Evolutionary conservation across 2,888 invertebrate species (phyloP), one percentile per base, ranked within the genome.

Genomic region (Petrolisthes manimaculis): DNA sequence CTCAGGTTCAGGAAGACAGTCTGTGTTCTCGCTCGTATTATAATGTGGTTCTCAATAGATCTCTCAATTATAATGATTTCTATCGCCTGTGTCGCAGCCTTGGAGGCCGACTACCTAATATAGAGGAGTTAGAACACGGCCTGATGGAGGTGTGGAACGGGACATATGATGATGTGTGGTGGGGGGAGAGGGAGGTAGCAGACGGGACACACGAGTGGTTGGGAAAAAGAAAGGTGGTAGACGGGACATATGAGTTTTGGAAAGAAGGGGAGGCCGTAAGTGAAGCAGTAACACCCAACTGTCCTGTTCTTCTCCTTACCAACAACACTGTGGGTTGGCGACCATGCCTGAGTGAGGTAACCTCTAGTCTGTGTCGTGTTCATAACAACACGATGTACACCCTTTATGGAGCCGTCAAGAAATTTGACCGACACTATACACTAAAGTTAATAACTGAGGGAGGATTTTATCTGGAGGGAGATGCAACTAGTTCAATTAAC

Each of bases 311-410:
- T 37, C 53, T 82, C n/a, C 0, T 51, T 24, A 14, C 69, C 3
- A 51, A 37, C 5, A 37, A 37, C 14, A 51, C 51, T 0, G 3
- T 82, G 82, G 82, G 69, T 3, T 51, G 53, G 67, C 18, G 82
- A 14, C 51, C 82, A 14, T 82, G 82, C 53, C 69, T 69, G 18
- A 82, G 82, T 24, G 69, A 82, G 24, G n/a, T 82, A 53, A 53
- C 24, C 37, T 82, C 67, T 21, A 82, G 51, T 4, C 69, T 82
- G 18, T 82, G 82, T 37, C 67, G 8, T 3, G 82, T 82, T 5
- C 82, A 67, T 4, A 18, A 3, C 24, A 37, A 24, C 24, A 55
- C 56, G 0, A 51, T 14, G 6, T 80, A 80, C 80, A 80, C 80
- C 1, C 80, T 80, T 3, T 80, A 24, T 24, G 80, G 80, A 2